Base-by-base conservation (phyloP, 2,113 vertebrate species). In the Abramis brama region DNA sequence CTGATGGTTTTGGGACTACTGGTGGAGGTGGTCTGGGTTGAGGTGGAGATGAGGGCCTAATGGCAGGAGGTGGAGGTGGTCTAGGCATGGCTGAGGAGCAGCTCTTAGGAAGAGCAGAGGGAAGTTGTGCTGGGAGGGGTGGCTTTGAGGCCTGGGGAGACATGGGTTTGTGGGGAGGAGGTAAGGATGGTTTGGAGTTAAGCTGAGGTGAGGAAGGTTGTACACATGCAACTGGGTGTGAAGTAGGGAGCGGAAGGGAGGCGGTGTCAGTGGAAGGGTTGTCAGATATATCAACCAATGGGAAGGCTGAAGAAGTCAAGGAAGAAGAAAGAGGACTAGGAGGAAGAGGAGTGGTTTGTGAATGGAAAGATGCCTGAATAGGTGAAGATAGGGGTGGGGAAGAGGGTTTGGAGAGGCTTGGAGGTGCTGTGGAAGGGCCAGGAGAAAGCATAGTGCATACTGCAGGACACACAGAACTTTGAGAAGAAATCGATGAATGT, bases 401-500 rank as follows among this genome's bases (percentile, higher is more conserved):
- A 43, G 55, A 25, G 17, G 86, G 21, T 55, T 52, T 59, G 52
- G 86, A 43, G 64, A 85, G 52, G n/a, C 12, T 73, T 21, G 88
- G 57, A 25, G 80, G n/a, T 5, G 83, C 55, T 82, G 60, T 86
- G 83, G 39, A 33, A 59, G 78, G 39, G 33, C 81, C 68, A 89
- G 89, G 85, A 85, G 89, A 87, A 87, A 87, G 84, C 82, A 85
- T n/a, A 87, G 60, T 70, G 78, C 87, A 77, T 92, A 92, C 86
- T 60, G 36, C 75, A 86, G 71, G 73, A 85, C 25, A 23, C 21
- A 68, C 59, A 85, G 57, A 43, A 25, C 55, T 43, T 55, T 39
- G 23, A 82, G 6, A 11, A 55, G 57, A 87, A 82, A 85, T 77
- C 43, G 87, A 45, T 45, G 4, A 55, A 47, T 50, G 21, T 79